phyloP scores from a whole-genome alignment of 2,888 invertebrate species.

The Oxyscelio sp. region DNA sequence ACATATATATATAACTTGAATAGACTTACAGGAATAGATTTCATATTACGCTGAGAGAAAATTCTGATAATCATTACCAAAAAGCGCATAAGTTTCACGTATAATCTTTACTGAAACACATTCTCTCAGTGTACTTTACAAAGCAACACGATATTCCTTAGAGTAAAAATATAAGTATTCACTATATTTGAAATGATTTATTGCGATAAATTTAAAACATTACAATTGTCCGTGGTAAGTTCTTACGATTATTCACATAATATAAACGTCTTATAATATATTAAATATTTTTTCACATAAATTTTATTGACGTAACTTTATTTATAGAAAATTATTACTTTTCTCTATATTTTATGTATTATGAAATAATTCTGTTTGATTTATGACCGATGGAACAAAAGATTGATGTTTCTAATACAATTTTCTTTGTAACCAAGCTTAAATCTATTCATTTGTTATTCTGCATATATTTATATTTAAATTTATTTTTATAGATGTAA shows the following conservation, averaged over 20 bases:
- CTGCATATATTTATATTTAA: conserved; percentile 27
- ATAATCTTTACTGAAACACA: conserved; percentile 19
- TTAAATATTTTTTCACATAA: conserved; percentile 44
- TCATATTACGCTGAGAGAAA: conserved; percentile 25
- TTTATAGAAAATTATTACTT: conserved; percentile 59
- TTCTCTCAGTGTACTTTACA: conserved; percentile 20
- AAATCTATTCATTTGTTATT: conserved; percentile 43
- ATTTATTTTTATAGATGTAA: conserved; percentile 24
- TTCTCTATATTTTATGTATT: conserved; percentile 33
- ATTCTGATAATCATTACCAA: conserved; percentile 9
- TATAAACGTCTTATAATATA: conserved; percentile 63
- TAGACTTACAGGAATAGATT: conserved; percentile 31
- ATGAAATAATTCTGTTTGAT: conserved; percentile 40
- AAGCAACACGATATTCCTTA: conserved; percentile 26
- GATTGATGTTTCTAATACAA: conserved; percentile 18
- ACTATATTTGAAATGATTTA: conserved; percentile 63
- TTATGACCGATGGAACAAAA: conserved; percentile 28
- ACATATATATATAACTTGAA: conserved; percentile 12
- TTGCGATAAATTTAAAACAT: conserved; percentile 69
- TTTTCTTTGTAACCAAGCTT: conserved; percentile 40
- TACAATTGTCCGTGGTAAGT: conserved; percentile 68
- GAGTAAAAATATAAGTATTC: conserved; percentile 63
- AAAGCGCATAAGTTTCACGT: not conserved
- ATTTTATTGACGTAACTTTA: conserved; percentile 57
- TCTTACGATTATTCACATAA: conserved; percentile 58